phyloP scores from a whole-genome alignment of 2,888 invertebrate species.

The Amphiduros pacificus region DNA sequence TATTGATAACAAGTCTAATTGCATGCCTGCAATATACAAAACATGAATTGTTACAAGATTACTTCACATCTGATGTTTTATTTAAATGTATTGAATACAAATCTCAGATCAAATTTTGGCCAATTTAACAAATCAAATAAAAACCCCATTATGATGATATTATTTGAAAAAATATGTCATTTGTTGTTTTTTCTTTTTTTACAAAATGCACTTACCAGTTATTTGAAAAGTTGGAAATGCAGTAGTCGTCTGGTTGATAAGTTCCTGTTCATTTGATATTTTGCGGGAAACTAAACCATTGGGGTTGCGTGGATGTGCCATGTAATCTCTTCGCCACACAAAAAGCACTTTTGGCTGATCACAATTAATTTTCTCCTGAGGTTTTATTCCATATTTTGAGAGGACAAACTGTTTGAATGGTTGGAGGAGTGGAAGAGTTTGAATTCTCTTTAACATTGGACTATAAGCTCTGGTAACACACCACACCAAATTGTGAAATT shows the following conservation, averaged over 20 bases:
- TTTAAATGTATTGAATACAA: no score
- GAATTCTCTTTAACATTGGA: conserved; percentile 38
- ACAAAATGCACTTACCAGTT: no score
- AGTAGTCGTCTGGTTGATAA: conserved; percentile 36
- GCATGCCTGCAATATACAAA: conserved; percentile 39
- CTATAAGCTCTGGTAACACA: conserved; percentile 48
- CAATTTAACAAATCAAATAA: no score
- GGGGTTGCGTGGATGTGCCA: conserved; percentile 57
- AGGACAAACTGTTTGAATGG: conserved; percentile 51
- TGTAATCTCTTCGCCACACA: conserved; percentile 54
- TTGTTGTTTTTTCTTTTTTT: no score
- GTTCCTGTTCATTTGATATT: conserved; percentile 51
- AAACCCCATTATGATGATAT: no score
- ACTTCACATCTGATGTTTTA: no score
- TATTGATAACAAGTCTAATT: conserved; percentile 47
- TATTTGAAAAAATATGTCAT: no score
- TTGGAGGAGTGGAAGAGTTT: conserved; percentile 40
- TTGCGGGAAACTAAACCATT: conserved; percentile 48
- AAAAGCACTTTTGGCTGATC: conserved; percentile 38
- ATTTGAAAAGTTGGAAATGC: conserved; percentile 30
- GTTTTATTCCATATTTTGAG: conserved; percentile 22
- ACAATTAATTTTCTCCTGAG: neutral
- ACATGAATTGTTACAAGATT: no score
- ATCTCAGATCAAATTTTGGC: no score
- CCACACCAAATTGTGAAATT: conserved; percentile 44